Evolutionary conservation across 2,797 vertebrate genomes (phyloP), one percentile per base, ranked within the genome.

Genomic region (Ctenochaetus hawaiiensis): DNA sequence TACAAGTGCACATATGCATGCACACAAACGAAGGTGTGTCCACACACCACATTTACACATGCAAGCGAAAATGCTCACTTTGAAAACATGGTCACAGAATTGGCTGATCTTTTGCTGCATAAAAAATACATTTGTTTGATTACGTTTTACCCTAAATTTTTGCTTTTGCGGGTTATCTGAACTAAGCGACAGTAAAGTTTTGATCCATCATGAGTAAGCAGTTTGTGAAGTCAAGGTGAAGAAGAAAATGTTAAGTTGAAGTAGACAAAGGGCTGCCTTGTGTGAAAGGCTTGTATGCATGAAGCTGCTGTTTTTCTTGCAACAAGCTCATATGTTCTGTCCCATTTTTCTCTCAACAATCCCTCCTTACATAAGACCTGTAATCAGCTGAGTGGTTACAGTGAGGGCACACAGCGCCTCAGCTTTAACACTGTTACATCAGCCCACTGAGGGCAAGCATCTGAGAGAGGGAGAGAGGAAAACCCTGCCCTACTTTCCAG

Each of bases 341-440:
- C 89, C 93, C 90, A 93, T 93, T 94, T 93, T 81, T 77, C 87
- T 71, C 70, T 37, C 65, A 65, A 87, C 88, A 93, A 93, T 93
- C 91, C 89, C 81, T 91, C 80, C 86, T 95, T 95, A 95, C 93
- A 91, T 95, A 96, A 96, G 92, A 85, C 75, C 89, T 89, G 88
- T 93, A 95, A 95, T 95, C 93, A 95, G 94, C 94, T 91, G 94
- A 95, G 93, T 92, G 93, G 90, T 90, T 92, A 90, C 90, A 93
- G 89, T 91, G 85, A 92, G 90, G 90, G 85, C 84, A 86, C 82
- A 84, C 80, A 66, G 89, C 52, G 78, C 86, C 82, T 89, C 86
- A 66, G 84, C 89, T 63, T 82, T 82, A 87, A 85, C 87, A 58
- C 83, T 82, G 92, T 93, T 91, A 92, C 92, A 93, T 93, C 92